Conservation (phyloP, 2,888 invertebrate species). For the Parelbella ahira region DNA sequence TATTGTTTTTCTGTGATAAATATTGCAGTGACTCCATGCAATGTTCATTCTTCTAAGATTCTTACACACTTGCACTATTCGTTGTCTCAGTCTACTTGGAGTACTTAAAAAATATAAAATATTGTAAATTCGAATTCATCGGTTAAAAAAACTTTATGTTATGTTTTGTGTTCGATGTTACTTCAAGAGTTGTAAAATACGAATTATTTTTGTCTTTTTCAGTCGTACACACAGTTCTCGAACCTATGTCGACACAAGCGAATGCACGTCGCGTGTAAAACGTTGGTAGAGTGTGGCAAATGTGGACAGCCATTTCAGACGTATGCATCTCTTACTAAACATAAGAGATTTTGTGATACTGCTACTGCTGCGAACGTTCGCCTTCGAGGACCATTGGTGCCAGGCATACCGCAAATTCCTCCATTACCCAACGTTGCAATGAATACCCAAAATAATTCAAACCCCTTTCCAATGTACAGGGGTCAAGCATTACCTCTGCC, state of each 20-base stretch:
- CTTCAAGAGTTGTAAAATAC: too few species aligned
- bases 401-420: conserved; percentile 63
- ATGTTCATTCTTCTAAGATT: too few species aligned
- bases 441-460: conserved; percentile 67
- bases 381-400: conserved; percentile 68
- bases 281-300: conserved; percentile 95
- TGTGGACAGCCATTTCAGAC: conserved; percentile 96
- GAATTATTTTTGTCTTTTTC: conserved; percentile 59
- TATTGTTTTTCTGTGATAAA: too few species aligned
- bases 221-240: conserved; percentile 99
- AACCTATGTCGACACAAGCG: conserved; percentile 99
- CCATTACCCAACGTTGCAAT: conserved; percentile 65
- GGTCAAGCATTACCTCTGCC: conserved; percentile 82
- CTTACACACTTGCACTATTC: too few species aligned
- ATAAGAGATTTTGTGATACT: conserved; percentile 97
- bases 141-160: too few species aligned
- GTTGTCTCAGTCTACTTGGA: too few species aligned
- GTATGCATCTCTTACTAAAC: conserved; percentile 94
- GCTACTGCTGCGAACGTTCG: conserved; percentile 75
- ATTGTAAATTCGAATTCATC: too few species aligned
- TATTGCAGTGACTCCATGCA: too few species aligned
- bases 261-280: conserved; percentile 98
- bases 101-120: too few species aligned
- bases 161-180: too few species aligned
- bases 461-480: conserved; percentile 87